Conservation (phyloP, 2,113 vertebrate species). For the Cacatua alba region DNA sequence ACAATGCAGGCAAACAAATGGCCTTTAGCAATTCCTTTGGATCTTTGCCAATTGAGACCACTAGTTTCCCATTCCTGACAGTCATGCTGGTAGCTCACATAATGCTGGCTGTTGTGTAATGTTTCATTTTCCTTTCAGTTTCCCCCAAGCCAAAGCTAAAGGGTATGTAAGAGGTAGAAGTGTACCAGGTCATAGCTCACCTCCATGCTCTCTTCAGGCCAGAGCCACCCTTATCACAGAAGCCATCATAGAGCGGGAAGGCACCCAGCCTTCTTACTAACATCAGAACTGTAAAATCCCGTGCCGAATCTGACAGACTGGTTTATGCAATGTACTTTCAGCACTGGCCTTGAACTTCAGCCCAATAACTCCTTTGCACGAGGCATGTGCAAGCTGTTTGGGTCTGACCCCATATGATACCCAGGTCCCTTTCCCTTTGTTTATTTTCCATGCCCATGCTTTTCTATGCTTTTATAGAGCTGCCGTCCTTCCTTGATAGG, state of each 20-base stretch:
- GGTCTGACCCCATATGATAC: not conserved
- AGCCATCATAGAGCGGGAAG: not conserved
- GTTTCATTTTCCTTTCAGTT: not conserved
- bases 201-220: not conserved
- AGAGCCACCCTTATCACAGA: not conserved
- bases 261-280: not conserved
- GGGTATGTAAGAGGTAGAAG: not conserved
- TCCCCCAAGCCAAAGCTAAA: not conserved
- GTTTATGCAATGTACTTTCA: not conserved
- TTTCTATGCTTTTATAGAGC: not conserved
- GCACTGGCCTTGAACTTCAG: not conserved
- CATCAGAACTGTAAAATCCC: not conserved
- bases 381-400: not conserved
- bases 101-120: not conserved
- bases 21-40: not conserved
- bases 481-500: not conserved
- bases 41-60: not conserved
- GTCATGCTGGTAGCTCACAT: not conserved
- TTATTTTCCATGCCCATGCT: not conserved
- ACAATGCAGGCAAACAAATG: not conserved
- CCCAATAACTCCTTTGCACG: fast-evolving
- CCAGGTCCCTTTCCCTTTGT: not conserved
- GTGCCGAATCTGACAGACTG: not conserved
- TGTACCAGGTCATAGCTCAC: not conserved
- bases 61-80: not conserved